phyloP scores from a whole-genome alignment of 2,113 vertebrate genomes.

The Cynocephalus volans region DNA sequence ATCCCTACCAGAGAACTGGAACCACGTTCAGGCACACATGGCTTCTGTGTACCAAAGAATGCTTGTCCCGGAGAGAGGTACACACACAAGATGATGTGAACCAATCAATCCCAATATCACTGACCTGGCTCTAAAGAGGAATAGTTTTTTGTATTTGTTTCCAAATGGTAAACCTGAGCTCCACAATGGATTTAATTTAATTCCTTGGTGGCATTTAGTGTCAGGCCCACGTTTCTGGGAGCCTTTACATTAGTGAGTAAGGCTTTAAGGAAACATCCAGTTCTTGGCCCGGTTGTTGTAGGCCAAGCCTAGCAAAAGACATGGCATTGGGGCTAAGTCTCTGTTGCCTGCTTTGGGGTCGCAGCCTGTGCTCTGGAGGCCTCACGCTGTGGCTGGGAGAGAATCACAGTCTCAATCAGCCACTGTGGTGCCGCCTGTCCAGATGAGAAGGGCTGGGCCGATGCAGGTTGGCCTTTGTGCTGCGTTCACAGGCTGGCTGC shows the following conservation, averaged over 20 bases:
- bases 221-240: background rate
- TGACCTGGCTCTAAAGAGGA: background rate
- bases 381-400: conserved; percentile 66
- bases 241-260: background rate
- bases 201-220: background rate
- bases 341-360: background rate
- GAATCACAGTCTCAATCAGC: conserved; percentile 74
- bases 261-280: background rate
- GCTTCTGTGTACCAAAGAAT: background rate
- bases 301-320: background rate
- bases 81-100: background rate
- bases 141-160: background rate
- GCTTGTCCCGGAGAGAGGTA: background rate
- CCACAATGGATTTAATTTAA: background rate
- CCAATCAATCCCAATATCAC: background rate
- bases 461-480: conserved; percentile 83
- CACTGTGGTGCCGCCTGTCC: conserved; percentile 75
- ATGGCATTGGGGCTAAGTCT: background rate
- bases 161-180: conserved; percentile 1
- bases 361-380: conserved; percentile 56
- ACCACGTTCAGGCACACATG: fast-evolving
- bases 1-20: background rate
- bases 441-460: conserved; percentile 78
- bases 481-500: conserved; percentile 78
- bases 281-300: background rate